Conservation (phyloP, 2,113 vertebrate species). For the Colossoma macropomum region DNA sequence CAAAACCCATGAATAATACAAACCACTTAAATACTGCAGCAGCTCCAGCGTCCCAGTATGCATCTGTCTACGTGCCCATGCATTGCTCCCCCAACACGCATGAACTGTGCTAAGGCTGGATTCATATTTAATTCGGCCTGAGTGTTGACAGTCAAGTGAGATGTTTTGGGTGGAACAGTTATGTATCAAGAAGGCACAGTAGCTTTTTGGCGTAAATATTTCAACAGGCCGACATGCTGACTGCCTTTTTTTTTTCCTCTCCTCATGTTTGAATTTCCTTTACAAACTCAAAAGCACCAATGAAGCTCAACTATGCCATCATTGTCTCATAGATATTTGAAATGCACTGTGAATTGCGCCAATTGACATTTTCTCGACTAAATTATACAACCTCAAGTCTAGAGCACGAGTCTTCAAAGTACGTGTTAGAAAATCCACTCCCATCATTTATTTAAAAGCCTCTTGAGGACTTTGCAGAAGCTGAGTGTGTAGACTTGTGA, state of each 20-base stretch:
- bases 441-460: slow-evolving; percentile 23
- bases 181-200: slow-evolving; percentile 36
- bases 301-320: no score
- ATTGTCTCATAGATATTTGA: background rate
- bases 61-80: slow-evolving; percentile 62
- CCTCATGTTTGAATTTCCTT: background rate
- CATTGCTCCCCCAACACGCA: slow-evolving; percentile 64
- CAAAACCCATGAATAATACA: slow-evolving; percentile 71
- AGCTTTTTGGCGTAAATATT: slow-evolving; percentile 47
- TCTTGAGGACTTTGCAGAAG: background rate
- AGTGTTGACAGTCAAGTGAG: slow-evolving; percentile 75
- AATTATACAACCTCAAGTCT: background rate
- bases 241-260: background rate
- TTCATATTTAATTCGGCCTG: slow-evolving; percentile 81
- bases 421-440: background rate
- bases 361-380: background rate
- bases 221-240: slow-evolving; percentile 13
- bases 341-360: background rate
- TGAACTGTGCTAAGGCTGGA: slow-evolving; percentile 32
- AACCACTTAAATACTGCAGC: slow-evolving; percentile 73
- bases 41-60: slow-evolving; percentile 73
- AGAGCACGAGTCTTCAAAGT: background rate
- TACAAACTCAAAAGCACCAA: background rate
- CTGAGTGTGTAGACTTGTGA: background rate
- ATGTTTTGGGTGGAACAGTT: slow-evolving; percentile 29